Evolutionary conservation across 2,888 invertebrate species (phyloP).

Genomic region (Hipparchia semele): DNA sequence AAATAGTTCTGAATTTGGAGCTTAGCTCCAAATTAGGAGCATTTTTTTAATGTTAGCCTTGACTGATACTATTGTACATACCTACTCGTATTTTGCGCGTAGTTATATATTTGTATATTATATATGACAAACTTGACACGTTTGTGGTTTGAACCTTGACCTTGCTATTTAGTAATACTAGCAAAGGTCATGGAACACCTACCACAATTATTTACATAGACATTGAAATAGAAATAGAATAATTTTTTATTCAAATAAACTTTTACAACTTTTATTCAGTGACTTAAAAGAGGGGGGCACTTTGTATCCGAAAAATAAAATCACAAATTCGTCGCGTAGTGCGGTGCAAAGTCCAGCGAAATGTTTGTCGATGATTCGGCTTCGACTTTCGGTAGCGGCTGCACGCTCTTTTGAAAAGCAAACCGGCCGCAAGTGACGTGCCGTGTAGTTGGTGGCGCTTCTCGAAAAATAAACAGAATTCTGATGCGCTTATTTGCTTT

Average conservation of each 20-base stretch:
- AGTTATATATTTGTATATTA: conserved; percentile 1
- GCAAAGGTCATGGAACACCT: neutral
- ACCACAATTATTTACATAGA: no score
- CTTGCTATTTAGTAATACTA: neutral
- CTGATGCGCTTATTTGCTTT: conserved; percentile 20
- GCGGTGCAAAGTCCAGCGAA: neutral
- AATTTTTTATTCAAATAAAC: no score
- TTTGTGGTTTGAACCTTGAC: neutral
- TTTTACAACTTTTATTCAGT: no score
- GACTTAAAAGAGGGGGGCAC: no score
- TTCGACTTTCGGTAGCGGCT: conserved; percentile 45
- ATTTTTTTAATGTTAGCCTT: no score
- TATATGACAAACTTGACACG: conserved; percentile 8
- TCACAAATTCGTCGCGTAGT: neutral
- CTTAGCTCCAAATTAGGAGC: no score
- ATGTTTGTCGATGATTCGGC: conserved; percentile 32
- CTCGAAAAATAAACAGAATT: conserved; percentile 23
- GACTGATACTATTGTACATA: no score
- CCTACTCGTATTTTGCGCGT: neutral
- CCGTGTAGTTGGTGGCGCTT: conserved; percentile 43
- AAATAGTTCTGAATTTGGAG: no score
- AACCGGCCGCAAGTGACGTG: conserved; percentile 45
- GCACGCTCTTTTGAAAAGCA: conserved; percentile 44
- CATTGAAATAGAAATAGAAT: no score
- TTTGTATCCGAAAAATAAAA: no score